Base-by-base conservation (phyloP, 2,797 vertebrate species). In the Microctenopoma stevenorrisi region DNA sequence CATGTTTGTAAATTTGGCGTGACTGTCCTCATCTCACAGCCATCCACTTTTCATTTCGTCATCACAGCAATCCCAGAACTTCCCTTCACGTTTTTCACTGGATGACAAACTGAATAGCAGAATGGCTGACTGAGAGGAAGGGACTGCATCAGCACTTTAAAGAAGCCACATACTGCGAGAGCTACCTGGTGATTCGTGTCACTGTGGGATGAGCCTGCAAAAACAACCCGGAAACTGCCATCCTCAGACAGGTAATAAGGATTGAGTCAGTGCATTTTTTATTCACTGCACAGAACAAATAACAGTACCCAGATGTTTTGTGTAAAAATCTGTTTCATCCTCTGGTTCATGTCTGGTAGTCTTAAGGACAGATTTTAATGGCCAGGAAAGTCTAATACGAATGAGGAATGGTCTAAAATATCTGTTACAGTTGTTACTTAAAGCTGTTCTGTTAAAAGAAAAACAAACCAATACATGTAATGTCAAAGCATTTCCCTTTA, bases 1-100 rank as follows among this genome's bases (percentile, higher is more conserved):
- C 82, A 57, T 69, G 82, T 86, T 81, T 58, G 59, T 59, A n/a
- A 57, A 64, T 48, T 73, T 69, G 49, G 65, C 72, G 63, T 30
- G 51, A 46, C 84, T 63, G 47, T 60, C 52, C 71, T 80, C 61
- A 67, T 80, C 68, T 76, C 58, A 10, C 22, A 71, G 62, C 48
- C 38, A 55, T 54, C 52, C 37, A 61, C 64, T 54, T 79, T 78
- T 28, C 25, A 58, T 74, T 74, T 56, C 53, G 61, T 68, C 73
- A 61, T 30, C 49, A 35, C 62, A 49, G 54, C 63, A 37, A 69
- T 82, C 43, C 50, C 18, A 64, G 53, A 46, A 22, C 65, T 47
- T 68, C 42, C 7, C 61, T 53, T 46, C 30, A 42, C 11, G n/a
- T 33, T 74, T 59, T 75, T 79, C 52, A n/a, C 22, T 35, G 43